These are phyloP conservation scores for Andrena fulva DNA, from an alignment of 2,888 invertebrate species.

Conservation along the genomic window DNA sequence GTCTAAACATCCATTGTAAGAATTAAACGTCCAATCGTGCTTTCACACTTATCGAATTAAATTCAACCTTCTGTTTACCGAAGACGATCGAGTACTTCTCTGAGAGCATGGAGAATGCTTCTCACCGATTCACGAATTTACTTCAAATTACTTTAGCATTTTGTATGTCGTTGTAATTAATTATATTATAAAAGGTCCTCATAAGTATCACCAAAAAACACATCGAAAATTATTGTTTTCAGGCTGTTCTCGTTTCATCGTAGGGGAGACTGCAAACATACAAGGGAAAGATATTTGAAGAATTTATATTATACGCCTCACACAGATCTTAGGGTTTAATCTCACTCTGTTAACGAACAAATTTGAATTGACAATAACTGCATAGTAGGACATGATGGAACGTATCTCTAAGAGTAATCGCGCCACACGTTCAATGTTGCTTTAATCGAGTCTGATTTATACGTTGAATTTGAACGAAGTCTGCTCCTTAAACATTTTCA, in stretches of 20 bases:
- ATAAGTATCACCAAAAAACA: constrained; percentile 69
- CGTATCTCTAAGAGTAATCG: constrained; percentile 13
- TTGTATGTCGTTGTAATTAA: constrained; percentile 34
- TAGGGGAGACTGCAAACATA: constrained; percentile 66
- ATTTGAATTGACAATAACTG: constrained; percentile 17
- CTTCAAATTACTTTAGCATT: constrained; percentile 36
- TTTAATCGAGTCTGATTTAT: constrained; percentile 6
- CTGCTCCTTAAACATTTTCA: background rate
- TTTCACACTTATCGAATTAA: background rate
- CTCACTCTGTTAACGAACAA: constrained; percentile 23
- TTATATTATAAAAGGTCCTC: constrained; percentile 26
- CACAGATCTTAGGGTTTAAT: constrained; percentile 27
- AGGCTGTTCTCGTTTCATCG: constrained; percentile 71
- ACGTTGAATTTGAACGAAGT: background rate
- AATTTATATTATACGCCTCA: constrained; percentile 43
- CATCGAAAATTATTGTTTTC: constrained; percentile 75
- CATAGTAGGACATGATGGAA: background rate
- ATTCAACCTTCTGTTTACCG: too few relatives aligned
- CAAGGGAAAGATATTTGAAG: constrained; percentile 70
- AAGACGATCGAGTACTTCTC: background rate
- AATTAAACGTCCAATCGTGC: constrained; percentile 1
- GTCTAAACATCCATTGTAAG: background rate
- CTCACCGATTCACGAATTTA: background rate
- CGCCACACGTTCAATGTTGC: background rate
- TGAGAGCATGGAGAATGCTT: background rate